A percentile compares a stretch with the other conserved stretches of the same genome.
These are phyloP conservation scores for Acropternis orthonyx DNA, from an alignment of 2,797 vertebrate species.

Conservation along the genomic window DNA sequence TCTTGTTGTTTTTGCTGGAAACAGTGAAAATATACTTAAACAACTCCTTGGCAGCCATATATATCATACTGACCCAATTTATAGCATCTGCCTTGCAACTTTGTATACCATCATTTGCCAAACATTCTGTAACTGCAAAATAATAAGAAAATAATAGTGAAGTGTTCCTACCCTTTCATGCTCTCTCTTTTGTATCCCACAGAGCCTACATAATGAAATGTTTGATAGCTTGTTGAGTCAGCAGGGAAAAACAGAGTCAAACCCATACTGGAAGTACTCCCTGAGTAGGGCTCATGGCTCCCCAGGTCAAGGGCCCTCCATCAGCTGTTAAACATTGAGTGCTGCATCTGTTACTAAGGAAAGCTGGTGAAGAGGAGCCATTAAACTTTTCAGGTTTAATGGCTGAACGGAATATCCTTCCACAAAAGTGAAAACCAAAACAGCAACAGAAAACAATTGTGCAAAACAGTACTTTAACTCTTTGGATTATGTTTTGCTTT, in stretches of 20 bases:
- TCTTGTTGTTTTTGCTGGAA: slow-evolving; percentile 43
- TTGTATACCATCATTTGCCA: background rate
- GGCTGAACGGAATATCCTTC: background rate
- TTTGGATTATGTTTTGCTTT: background rate
- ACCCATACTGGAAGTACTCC: background rate
- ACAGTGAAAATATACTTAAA: slow-evolving; percentile 28
- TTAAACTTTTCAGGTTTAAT: background rate
- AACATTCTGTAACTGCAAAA: slow-evolving; percentile 33
- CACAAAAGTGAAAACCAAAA: background rate
- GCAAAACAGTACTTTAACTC: background rate
- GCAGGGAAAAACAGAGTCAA: background rate
- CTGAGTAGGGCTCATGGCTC: background rate
- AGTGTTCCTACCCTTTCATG: slow-evolving; percentile 13
- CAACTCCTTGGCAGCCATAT: slow-evolving; percentile 36
- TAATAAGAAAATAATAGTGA: slow-evolving; percentile 54
- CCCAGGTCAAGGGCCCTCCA: background rate
- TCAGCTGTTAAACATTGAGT: background rate
- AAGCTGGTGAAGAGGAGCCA: background rate
- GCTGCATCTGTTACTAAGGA: background rate
- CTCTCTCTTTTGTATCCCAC: slow-evolving; percentile 25
- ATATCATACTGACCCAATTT: slow-evolving; percentile 42
- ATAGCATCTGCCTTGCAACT: slow-evolving; percentile 36
- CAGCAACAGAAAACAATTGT: background rate
- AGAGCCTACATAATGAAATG: slow-evolving; percentile 52
- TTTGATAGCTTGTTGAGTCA: slow-evolving; percentile 51